Percentiles rank a stretch among this genome's conserved stretches.
phyloP scores from a whole-genome alignment of 2,113 vertebrate species.

The Erythrocercus mccallii region DNA sequence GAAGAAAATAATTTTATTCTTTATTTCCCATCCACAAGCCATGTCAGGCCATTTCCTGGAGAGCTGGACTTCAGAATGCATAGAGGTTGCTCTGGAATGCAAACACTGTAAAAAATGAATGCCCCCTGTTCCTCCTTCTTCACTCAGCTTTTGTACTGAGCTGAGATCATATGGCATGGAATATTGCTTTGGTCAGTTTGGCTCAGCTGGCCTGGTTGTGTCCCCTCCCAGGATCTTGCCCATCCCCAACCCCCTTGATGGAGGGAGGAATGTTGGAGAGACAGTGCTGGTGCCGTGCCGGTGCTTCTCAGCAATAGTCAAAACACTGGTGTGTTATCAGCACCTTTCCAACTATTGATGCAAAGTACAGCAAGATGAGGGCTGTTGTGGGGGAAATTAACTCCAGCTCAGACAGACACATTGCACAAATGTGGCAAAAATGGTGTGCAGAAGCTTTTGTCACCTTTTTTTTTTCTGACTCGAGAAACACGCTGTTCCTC shows the following conservation, averaged over 20 bases:
- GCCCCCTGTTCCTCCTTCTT: background rate
- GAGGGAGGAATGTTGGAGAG: background rate
- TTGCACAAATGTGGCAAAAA: background rate
- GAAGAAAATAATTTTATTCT: background rate
- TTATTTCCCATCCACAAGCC: background rate
- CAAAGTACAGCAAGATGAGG: background rate
- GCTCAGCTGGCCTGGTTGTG: background rate
- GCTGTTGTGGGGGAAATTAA: background rate
- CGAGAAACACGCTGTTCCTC: background rate
- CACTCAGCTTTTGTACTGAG: background rate
- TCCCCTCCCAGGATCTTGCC: background rate
- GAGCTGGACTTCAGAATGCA: accelerated
- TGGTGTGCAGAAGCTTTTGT: accelerated
- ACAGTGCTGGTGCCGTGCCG: background rate
- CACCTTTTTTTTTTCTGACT: too few species aligned
- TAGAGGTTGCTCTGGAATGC: background rate
- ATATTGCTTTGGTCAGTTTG: background rate
- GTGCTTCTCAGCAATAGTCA: background rate
- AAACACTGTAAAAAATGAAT: background rate
- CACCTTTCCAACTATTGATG: background rate
- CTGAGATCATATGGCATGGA: background rate
- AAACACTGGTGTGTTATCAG: background rate
- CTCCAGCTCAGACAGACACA: background rate
- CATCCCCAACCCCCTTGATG: background rate
- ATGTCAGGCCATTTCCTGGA: background rate